Evolutionary conservation across 2,888 invertebrate genomes (phyloP), one percentile per base, ranked within the genome.

Genomic region (Epicampocera succincta): DNA sequence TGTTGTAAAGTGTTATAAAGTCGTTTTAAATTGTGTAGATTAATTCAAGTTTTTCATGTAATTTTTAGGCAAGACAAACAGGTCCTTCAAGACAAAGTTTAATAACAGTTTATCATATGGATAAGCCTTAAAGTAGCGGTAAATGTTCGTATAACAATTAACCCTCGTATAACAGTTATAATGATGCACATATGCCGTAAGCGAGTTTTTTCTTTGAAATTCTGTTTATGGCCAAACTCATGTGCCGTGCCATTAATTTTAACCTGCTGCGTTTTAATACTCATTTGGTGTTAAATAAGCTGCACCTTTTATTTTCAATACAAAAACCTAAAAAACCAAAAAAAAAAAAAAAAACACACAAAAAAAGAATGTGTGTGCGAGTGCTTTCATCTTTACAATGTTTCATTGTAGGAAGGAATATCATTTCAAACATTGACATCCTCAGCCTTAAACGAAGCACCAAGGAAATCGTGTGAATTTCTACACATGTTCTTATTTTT

Each of bases 401-500:
- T 17, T 9, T 3, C 33, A 33, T 3, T 33, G 33, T 33, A 33
- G 33, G 33, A 60, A 15, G 15, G n/a, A n/a, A n/a, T 15, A 21
- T 13, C 69, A 52, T 12, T 33, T 33, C 13, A 19, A 48, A 46
- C 29, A 60, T 29, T 58, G 17, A 42, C 61, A 77, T 52, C 38
- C 44, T 17, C 61, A 54, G 38, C 56, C 58, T 17, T 21, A 29
- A 50, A 29, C 17, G 46, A 38, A 33, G 38, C 63, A 58, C 29
- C n/a, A 69, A 52, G 66, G 9, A 72, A 81, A 81, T 81, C 72
- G 72, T 81, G 81, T 81, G 81, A 81, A 81, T 69, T 81, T 77
- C 33, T 63, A 68, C 42, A 61, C 60, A 72, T 61, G 56, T 54
- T 58, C 60, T 65, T 56, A n/a, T n/a, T n/a, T 66, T 76, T 61